Percentiles rank a stretch among this genome's conserved stretches.
Conservation (phyloP, 2,797 vertebrate species). For the Hippopotamyrus pictus region DNA sequence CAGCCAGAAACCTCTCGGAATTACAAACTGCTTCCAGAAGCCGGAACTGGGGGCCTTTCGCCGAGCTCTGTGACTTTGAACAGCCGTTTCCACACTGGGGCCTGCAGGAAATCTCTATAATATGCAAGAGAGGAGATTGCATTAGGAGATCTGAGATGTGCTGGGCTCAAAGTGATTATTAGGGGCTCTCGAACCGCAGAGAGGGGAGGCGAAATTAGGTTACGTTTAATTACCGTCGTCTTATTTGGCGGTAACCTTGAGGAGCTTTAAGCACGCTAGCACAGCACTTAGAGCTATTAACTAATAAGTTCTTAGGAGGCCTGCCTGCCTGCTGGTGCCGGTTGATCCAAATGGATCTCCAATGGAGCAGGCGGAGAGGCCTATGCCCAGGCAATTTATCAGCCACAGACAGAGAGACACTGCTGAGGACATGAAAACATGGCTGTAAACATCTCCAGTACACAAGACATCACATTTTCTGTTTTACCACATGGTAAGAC, state of each 20-base stretch:
- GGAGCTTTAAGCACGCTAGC: conserved; percentile 26
- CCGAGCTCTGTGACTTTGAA: conserved; percentile 13
- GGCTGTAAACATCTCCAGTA: neutral
- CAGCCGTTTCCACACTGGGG: neutral
- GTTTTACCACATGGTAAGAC: neutral
- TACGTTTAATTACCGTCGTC: conserved; percentile 44
- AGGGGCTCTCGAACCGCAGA: conserved; percentile 34
- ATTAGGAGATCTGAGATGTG: conserved; percentile 39
- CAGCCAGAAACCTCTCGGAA: neutral
- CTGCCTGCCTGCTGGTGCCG: conserved; percentile 22
- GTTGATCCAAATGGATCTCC: conserved; percentile 33
- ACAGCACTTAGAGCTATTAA: conserved; percentile 40
- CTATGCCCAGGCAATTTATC: conserved; percentile 18
- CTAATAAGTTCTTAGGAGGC: conserved; percentile 37
- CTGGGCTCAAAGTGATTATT: conserved; percentile 40
- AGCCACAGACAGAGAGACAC: neutral
- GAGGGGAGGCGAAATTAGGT: conserved; percentile 37
- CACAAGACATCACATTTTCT: neutral
- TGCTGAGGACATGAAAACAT: neutral
- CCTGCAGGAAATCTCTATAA: conserved; percentile 32
- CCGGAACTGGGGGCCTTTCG: neutral
- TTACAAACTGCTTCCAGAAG: conserved; percentile 2
- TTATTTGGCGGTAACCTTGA: conserved; percentile 45
- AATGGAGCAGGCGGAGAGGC: conserved; percentile 24
- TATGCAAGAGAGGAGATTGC: conserved; percentile 41